phyloP scores from a whole-genome alignment of 2,888 invertebrate species.

The Ferdinandea cuprea region DNA sequence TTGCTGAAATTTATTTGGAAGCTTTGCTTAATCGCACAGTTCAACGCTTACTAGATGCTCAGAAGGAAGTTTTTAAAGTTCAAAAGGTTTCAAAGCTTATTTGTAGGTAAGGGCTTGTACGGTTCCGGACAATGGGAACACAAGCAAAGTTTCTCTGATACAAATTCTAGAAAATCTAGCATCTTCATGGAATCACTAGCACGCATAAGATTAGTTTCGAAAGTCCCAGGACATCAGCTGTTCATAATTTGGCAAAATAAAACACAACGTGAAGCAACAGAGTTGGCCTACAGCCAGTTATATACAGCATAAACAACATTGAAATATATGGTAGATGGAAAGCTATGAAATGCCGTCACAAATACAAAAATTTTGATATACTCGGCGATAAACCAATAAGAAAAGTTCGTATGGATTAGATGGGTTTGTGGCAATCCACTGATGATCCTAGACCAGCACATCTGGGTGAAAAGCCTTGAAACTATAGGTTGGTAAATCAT shows the following conservation, averaged over 20 bases:
- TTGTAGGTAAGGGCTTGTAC: constrained; percentile 1
- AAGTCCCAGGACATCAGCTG: background rate
- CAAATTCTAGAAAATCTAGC: background rate
- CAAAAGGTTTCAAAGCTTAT: background rate
- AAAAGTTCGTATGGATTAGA: too few relatives aligned
- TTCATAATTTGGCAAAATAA: constrained; percentile 1
- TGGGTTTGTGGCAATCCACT: too few relatives aligned
- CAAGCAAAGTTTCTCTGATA: background rate
- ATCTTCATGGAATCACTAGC: background rate
- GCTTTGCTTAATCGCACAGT: background rate
- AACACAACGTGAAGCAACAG: background rate
- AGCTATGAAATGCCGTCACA: too few relatives aligned
- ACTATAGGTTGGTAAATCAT: too few relatives aligned
- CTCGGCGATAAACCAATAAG: too few relatives aligned
- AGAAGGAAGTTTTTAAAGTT: background rate
- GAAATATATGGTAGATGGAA: too few relatives aligned
- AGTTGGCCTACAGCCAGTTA: too few relatives aligned
- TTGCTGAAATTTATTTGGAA: background rate
- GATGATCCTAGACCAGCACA: too few relatives aligned
- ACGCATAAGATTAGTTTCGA: background rate
- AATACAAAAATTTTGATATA: too few relatives aligned
- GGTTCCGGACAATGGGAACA: constrained; percentile 4
- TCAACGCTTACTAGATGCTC: background rate
- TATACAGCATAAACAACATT: too few relatives aligned
- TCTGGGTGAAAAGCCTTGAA: too few relatives aligned